phyloP scores from a whole-genome alignment of 2,113 vertebrate species.

The Synodontis membranacea region DNA sequence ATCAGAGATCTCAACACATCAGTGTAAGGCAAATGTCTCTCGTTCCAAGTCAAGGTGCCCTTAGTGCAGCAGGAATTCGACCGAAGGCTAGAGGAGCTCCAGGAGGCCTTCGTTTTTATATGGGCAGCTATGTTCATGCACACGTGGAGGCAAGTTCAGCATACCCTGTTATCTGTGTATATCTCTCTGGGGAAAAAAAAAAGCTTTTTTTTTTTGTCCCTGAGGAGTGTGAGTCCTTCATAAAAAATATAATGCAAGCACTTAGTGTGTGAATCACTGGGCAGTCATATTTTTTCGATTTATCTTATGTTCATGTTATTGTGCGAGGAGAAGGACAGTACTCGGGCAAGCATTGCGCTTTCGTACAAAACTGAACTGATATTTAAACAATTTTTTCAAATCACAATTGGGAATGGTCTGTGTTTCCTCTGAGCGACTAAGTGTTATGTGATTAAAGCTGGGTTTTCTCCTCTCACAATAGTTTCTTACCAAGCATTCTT shows the following conservation, averaged over 20 bases:
- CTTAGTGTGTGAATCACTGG: neutral
- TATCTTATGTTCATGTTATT: neutral
- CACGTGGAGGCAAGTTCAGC: slow-evolving; percentile 4
- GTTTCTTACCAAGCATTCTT: no score
- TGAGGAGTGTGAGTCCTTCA: neutral
- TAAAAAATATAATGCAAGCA: slow-evolving; percentile 14
- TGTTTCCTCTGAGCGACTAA: no score
- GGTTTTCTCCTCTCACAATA: no score
- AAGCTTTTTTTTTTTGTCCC: neutral
- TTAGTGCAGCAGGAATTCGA: slow-evolving; percentile 43
- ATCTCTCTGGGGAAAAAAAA: slow-evolving; percentile 35
- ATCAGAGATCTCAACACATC: slow-evolving; percentile 28
- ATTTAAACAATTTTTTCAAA: no score
- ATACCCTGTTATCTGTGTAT: slow-evolving; percentile 28
- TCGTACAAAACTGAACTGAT: no score
- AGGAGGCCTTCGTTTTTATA: slow-evolving; percentile 32
- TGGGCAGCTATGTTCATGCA: slow-evolving; percentile 17
- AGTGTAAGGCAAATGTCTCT: neutral
- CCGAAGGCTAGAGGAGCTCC: slow-evolving; percentile 10
- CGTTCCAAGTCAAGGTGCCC: slow-evolving; percentile 47
- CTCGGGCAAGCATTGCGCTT: no score
- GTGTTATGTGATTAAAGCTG: no score
- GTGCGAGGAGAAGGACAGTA: neutral
- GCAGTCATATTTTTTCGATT: neutral
- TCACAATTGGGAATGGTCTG: no score